Evolutionary conservation across 2,113 vertebrate species (phyloP), one percentile per base, ranked within the genome.

Genomic region (Micronycteris hirsuta): DNA sequence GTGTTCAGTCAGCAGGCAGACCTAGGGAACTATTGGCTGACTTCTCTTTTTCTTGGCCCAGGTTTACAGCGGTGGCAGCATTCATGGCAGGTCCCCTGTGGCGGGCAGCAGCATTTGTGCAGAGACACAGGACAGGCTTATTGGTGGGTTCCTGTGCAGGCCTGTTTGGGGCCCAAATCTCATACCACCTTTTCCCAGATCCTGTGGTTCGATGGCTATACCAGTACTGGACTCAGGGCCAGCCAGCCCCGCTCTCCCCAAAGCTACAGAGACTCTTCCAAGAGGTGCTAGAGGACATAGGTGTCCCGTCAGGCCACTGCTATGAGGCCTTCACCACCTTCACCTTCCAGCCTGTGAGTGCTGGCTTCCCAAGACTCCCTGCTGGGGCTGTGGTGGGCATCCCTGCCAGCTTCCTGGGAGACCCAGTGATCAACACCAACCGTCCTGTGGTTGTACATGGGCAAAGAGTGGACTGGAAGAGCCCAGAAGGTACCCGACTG

Each of bases 271-370:
- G 5, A 15, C 92, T 99, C 86, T 99, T 99, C 97, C 98, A 98
- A 65, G 98, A 99, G 92, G 99, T 99, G 38, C 96, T 99, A 6
- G 97, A 98, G 63, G 99, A 99, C 83, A 97, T 93, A 6, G 91
- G 85, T 0, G 0, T 97, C 58, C 92, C 96, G 7, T 98, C 98
- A 0, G 0, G 92, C 17, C 97, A 97, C 38, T 97, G 93, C n/a
- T 99, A 99, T 94, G 97, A 92, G 16, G 98, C 99, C 17, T 99
- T 99, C 38, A 99, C 99, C 5, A 97, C 99, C 74, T 99, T 99
- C 67, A 98, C 99, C n/a, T 99, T 99, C 97, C 99, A 99, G 33
- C 99, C 99, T 0, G 98, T 99, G 65, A 99, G 99, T 0, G 99
- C 99, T 1, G 99, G 99, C 22, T 96, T 99, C 81, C 99, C 99